Percentiles rank a stretch among this genome's conserved stretches.
Evolutionary conservation across 2,113 vertebrate genomes (phyloP).

Genomic region (Gallinago media): DNA sequence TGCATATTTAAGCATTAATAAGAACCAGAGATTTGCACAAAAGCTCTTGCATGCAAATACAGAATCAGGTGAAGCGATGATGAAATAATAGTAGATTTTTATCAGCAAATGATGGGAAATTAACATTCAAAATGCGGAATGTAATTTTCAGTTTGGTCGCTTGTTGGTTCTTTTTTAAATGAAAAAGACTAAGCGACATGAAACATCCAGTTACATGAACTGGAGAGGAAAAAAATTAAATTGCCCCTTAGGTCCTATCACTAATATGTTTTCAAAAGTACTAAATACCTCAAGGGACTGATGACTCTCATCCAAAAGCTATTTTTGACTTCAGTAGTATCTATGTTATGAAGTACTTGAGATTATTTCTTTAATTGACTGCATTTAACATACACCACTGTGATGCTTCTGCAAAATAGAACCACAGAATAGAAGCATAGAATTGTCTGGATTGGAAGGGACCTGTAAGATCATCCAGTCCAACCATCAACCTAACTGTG

Average conservation of each 20-base stretch:
- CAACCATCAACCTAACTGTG: too few relatives aligned
- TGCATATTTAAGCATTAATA: background rate
- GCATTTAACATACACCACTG: background rate
- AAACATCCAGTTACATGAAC: background rate
- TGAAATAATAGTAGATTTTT: background rate
- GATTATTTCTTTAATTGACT: background rate
- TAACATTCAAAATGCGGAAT: background rate
- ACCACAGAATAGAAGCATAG: too few relatives aligned
- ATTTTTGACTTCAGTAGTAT: background rate
- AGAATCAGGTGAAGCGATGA: background rate
- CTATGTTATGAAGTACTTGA: background rate
- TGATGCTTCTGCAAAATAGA: background rate
- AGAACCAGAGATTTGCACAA: background rate
- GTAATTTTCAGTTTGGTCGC: background rate
- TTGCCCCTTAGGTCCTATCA: background rate
- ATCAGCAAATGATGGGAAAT: background rate
- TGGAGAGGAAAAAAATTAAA: background rate
- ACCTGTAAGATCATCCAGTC: too few relatives aligned
- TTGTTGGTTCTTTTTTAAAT: background rate
- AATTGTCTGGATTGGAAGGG: too few relatives aligned
- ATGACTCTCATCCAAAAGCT: background rate
- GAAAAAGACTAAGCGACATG: background rate
- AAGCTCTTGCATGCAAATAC: background rate
- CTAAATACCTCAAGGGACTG: background rate
- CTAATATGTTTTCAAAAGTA: background rate